Evolutionary conservation across 64 coral and sea anemone genomes (phyloP).

Genomic region (Anthopleura sola): DNA sequence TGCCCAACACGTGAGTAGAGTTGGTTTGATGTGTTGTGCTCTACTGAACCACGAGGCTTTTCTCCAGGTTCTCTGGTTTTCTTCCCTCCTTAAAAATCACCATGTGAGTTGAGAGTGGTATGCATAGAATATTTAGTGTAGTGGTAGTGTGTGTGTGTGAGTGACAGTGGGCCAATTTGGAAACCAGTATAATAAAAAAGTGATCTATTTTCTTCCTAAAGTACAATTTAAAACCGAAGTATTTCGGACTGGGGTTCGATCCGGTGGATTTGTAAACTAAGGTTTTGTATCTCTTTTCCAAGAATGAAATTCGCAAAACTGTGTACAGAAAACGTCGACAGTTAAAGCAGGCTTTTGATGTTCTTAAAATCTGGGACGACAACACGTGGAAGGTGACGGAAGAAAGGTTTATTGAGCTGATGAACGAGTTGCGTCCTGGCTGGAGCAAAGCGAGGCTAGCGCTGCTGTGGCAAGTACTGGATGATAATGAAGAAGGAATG

Average conservation of each 20-base stretch:
- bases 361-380: conserved; percentile 67
- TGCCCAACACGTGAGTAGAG: no score
- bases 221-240: no score
- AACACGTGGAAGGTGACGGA: conserved; percentile 60
- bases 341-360: conserved; percentile 84
- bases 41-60: no score
- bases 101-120: no score
- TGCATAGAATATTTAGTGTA: no score
- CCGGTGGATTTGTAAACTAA: not conserved
- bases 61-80: no score
- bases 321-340: conserved; percentile 86
- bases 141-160: no score
- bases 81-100: no score
- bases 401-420: conserved; percentile 58
- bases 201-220: no score
- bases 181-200: not conserved
- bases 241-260: not conserved
- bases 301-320: conserved; percentile 93
- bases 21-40: no score
- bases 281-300: not conserved
- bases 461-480: conserved; percentile 84
- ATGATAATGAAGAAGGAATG: conserved; percentile 51
- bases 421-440: conserved; percentile 66
- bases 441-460: conserved; percentile 77
- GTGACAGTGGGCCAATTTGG: no score